Percentiles rank a stretch among this genome's conserved stretches.
Conservation (phyloP, 2,888 invertebrate genomes). For the Luperina testacea region DNA sequence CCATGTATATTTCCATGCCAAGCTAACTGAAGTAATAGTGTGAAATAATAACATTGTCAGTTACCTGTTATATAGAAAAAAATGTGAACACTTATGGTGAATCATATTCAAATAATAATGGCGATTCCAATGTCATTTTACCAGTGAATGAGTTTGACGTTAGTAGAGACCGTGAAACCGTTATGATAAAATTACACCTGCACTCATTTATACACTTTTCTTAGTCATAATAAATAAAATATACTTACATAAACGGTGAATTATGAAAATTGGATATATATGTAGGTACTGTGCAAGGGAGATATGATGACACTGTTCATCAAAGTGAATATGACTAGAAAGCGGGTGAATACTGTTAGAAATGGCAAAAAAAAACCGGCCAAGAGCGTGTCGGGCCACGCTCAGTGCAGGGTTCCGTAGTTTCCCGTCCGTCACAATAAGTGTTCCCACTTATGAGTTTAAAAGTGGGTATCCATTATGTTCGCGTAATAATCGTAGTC, state of each 20-base stretch:
- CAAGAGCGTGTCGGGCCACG: too few species aligned
- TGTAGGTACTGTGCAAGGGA: not conserved
- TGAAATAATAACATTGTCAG: conserved; percentile 2
- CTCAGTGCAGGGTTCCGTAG: too few species aligned
- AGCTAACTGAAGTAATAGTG: conserved; percentile 13
- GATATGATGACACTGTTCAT: not conserved
- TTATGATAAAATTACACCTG: conserved; percentile 1
- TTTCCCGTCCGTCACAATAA: too few species aligned
- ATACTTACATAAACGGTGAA: not conserved
- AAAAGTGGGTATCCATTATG: too few species aligned
- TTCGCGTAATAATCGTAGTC: too few species aligned
- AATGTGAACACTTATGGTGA: not conserved
- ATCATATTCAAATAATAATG: conserved; percentile 20
- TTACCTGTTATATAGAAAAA: not conserved
- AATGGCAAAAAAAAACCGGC: too few species aligned
- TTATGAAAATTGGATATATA: not conserved
- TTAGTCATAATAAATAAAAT: not conserved
- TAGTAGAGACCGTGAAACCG: conserved; percentile 21
- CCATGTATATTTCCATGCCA: conserved; percentile 11
- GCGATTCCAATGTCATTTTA: not conserved
- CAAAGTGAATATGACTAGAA: not conserved
- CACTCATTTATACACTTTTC: not conserved
- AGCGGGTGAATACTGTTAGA: too few species aligned
- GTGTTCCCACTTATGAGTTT: too few species aligned
- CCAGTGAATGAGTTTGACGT: conserved; percentile 9